Percentiles rank a stretch among this genome's conserved stretches.
Conservation (phyloP, 2,888 invertebrate genomes). For the Heliconius hortense region DNA sequence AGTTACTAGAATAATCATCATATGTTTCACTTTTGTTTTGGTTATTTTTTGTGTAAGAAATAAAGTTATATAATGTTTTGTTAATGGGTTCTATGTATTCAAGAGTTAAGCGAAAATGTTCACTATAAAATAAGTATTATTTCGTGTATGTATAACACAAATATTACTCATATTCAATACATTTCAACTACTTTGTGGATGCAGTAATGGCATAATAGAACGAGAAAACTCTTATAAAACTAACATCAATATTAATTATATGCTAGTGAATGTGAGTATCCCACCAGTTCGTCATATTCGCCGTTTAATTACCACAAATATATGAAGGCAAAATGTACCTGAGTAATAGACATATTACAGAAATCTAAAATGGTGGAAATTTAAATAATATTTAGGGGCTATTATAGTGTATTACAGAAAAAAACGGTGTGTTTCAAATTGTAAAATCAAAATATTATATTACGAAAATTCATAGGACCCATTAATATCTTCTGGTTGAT, state of each 20-base stretch:
- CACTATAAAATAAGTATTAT: not conserved
- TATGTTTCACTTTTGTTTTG: not conserved
- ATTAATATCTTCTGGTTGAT: not conserved
- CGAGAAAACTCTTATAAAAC: not conserved
- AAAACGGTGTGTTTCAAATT: not conserved
- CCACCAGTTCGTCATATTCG: not conserved
- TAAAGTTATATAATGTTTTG: not conserved
- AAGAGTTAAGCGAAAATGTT: not conserved
- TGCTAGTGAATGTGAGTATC: not conserved
- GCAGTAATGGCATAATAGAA: not conserved
- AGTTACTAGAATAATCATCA: not conserved
- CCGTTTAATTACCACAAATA: no score
- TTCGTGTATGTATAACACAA: no score
- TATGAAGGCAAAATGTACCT: no score
- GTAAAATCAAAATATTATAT: not conserved
- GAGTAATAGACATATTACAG: not conserved
- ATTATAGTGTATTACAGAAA: no score
- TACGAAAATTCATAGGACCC: not conserved
- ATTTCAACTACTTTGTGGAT: no score
- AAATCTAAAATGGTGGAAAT: no score
- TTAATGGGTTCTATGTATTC: conserved; percentile 4
- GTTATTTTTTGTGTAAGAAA: not conserved
- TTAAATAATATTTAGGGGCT: no score
- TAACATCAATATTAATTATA: not conserved
- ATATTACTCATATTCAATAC: no score